phyloP scores from a whole-genome alignment of 2,888 invertebrate genomes.

The Chrysodeixis includens region DNA sequence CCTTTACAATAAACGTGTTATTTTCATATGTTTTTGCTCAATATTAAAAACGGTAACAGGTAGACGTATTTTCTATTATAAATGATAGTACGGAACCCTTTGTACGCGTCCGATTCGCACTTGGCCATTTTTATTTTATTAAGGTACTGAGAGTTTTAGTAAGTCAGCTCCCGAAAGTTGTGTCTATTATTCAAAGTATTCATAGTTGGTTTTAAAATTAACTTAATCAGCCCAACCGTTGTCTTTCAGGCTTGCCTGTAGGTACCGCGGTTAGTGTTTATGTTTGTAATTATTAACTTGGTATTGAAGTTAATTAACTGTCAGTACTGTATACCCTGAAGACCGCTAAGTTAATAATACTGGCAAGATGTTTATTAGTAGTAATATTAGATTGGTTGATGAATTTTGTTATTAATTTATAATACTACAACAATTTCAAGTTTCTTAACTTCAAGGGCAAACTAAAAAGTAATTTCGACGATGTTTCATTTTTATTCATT shows the following conservation, averaged over 20 bases:
- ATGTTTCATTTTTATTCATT: too few species aligned
- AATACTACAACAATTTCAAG: not conserved
- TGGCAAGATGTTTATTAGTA: not conserved
- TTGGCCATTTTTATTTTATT: constrained; percentile 32
- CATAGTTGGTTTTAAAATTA: not conserved
- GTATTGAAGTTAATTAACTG: not conserved
- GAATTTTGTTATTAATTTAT: not conserved
- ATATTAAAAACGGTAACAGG: too few species aligned
- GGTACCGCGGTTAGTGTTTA: not conserved
- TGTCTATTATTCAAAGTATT: not conserved
- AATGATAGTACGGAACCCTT: too few species aligned
- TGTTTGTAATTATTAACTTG: not conserved
- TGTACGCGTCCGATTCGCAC: too few species aligned
- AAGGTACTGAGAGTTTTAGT: constrained; percentile 7
- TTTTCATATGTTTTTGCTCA: too few species aligned
- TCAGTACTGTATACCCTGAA: not conserved
- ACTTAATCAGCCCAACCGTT: not conserved
- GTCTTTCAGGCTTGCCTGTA: not conserved
- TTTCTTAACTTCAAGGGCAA: not conserved
- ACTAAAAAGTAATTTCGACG: too few species aligned
- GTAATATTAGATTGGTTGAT: not conserved
- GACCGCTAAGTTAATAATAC: not conserved
- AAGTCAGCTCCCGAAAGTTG: not conserved
- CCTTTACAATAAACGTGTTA: too few species aligned
- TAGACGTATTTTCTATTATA: too few species aligned